Base-by-base conservation (phyloP, 2,888 invertebrate genomes). In the Polydrusus cervinus region DNA sequence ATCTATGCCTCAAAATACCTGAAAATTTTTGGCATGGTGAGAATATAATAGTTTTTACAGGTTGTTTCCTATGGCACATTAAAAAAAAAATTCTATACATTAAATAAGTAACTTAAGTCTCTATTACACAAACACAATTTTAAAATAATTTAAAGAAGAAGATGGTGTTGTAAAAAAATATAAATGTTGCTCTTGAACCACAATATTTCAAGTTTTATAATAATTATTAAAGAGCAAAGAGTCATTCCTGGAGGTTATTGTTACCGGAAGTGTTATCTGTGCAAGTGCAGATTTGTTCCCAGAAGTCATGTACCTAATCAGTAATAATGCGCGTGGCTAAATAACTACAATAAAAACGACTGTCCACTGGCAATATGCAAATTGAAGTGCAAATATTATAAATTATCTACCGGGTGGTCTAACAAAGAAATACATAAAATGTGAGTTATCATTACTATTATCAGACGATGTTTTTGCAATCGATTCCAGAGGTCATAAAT, bases 221-320 rank as follows among this genome's bases (percentile, higher is more conserved):
- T 57, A 16, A 14, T 47, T 70, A 20, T 45, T 62, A 43, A 60
- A 73, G 68, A 62, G 73, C 68, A 61, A 73, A 62, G 68, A 62
- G 57, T 74, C 74, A 74, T 82, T 82, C 80, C 81, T 83, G 81
- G 85, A 85, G 86, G 86, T 86, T 86, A 85, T 85, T 86, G 86
- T 81, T 85, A 84, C 86, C 85, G 86, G 85, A 86, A 83, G 78
- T 79, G 80, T 85, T 85, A 84, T 85, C 85, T 82, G 82, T 85
- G 83, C 84, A 84, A 82, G 82, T 85, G 84, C 85, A 84, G 84
- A 84, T 85, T 85, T 84, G 83, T 86, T 84, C 84, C 78, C 82
- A 84, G 84, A 83, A 85, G 76, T 74, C 78, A 16, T 79, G 81
- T 83, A n/a, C n/a, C n/a, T n/a, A 83, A 82, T 80, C 78, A 80